Conservation (phyloP, 2,888 invertebrate genomes). For the Eumacrocentrus americanus region DNA sequence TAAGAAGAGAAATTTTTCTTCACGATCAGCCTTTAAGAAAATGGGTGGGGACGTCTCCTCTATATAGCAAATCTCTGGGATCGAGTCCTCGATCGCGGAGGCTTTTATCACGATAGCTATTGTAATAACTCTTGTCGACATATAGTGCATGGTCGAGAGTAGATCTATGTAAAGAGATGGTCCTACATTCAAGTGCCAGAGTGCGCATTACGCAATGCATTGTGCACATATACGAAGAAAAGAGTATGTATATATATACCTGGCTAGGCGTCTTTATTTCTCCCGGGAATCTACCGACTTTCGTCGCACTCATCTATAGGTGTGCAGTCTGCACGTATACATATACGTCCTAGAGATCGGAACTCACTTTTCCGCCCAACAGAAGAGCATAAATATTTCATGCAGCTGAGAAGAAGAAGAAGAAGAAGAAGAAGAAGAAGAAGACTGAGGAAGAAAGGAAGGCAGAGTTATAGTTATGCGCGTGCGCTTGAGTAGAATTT, state of each 20-base stretch:
- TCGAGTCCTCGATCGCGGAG: conserved; percentile 23
- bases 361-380: conserved; percentile 39
- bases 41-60: not conserved
- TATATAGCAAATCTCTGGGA: conserved; percentile 10
- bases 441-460: no score
- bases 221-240: not conserved
- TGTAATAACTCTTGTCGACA: conserved; percentile 31
- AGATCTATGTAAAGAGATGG: not conserved
- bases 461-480: not conserved
- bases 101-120: conserved; percentile 32
- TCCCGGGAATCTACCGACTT: conserved; percentile 39
- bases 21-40: not conserved
- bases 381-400: conserved; percentile 54
- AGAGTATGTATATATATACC: not conserved
- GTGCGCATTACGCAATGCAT: conserved; percentile 17
- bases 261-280: conserved; percentile 45
- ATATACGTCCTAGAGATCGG: conserved; percentile 29
- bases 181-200: conserved; percentile 2
- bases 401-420: conserved; percentile 24
- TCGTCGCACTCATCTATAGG: conserved; percentile 6
- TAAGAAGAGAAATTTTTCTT: not conserved
- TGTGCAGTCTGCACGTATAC: conserved; percentile 4
- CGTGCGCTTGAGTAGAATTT: not conserved
- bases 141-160: not conserved
- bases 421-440: conserved; percentile 10